Evolutionary conservation across 2,888 invertebrate genomes (phyloP), one percentile per base, ranked within the genome.

Genomic region (Acanthococcus lagerstroemiae): DNA sequence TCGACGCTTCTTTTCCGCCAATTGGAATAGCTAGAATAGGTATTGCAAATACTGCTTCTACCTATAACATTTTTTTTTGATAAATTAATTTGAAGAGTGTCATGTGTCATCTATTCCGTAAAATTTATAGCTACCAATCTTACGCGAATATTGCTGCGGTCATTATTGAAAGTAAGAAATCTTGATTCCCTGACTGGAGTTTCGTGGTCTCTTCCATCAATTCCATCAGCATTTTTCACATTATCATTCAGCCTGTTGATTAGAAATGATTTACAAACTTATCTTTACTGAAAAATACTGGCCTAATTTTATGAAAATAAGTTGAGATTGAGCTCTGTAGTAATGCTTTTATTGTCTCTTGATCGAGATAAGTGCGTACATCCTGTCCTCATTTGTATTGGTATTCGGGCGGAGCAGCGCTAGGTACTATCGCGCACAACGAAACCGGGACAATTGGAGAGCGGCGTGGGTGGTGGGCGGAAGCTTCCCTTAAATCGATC

Each of bases 21-120:
- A 85, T 75, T 0, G 87, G 86, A 70, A 86, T 83, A n/a, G 80
- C 78, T 22, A 86, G 72, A 70, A 87, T 85, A 0, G 87, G 86
- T 26, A 86, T 80, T 0, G 80, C 78, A 69, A 87, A 82, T 45
- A 84, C 82, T 73, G 86, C 76, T 69, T 83, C 82, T 44, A 86
- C 77, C 87, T 87, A 75, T 30, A 21, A 57, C 54, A 19, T 25
- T 69, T 22, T 22, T 25, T 22, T 67, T 27, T 21, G n/a, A 45
- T 46, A 50, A 58, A 48, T 55, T 45, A 37, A 22, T 12, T 48
- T 15, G 3, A 26, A 61, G 48, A 27, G n/a, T 4, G 17, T 5
- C 1, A n/a, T 7, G 26, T 25, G n/a, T 48, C 21, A 19, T 7
- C 4, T 55, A 21, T 55, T 55, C 17, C 15, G 25, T 12, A 27